Evolutionary conservation across 2,797 vertebrate species (phyloP), one percentile per base, ranked within the genome.

Genomic region (Phrynocephalus forsythii): DNA sequence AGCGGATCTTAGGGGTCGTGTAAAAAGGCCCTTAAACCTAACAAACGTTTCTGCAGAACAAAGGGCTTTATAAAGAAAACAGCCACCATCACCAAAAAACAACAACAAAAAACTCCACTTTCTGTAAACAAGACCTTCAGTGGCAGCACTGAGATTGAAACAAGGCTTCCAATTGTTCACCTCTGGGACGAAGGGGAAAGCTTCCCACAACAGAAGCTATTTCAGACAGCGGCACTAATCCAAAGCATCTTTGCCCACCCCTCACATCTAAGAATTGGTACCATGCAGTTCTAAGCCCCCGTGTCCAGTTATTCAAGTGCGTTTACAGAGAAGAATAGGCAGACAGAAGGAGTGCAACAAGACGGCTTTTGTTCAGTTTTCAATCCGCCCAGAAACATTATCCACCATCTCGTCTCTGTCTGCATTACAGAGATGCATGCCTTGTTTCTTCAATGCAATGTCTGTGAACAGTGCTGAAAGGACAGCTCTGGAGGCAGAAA

Each of bases 331-430:
- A 93, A 95, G 94, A 95, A 94, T 90, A 90, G 88, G 86, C 91
- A 91, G 69, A 90, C 50, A 89, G 88, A 86, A 0, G 69, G 18
- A 73, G 87, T 22, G 83, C 90, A 94, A 95, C 93, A 95, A 95
- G 90, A 92, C 91, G 75, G 88, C 91, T 94, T 44, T 93, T 95
- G 92, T 95, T 92, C 85, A 26, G 3, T 77, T 82, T 50, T 90
- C 26, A 89, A 86, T 89, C 91, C 93, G 88, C 79, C 90, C 91
- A 63, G 66, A 80, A 88, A 26, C 72, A 72, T 1, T 1, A 78
- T 79, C 81, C 26, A 26, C 82, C 87, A 72, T 84, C 88, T 48
- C 13, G 71, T 60, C 1, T 88, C 50, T 72, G 73, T 44, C 9
- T 8, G 79, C 20, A 88, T 86, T 75, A 5, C 88, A 86, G 73